These are phyloP conservation scores for Harlomillsia oculata DNA, from an alignment of 1,140 invertebrate species.

Conservation along the genomic window DNA sequence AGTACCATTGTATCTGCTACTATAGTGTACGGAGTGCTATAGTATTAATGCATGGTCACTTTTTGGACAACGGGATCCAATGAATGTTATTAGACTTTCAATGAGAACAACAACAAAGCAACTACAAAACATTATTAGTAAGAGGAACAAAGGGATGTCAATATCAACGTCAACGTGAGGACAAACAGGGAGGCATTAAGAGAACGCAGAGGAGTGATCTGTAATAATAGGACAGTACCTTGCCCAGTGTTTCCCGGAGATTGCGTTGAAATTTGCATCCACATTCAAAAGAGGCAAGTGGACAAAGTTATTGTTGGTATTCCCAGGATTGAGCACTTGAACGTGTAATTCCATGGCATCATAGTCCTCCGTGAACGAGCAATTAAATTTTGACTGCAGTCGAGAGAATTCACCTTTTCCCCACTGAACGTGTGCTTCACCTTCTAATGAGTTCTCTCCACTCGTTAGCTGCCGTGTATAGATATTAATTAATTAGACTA, in stretches of 20 bases:
- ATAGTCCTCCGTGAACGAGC: conserved; percentile 15
- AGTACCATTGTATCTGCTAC: too few relatives aligned
- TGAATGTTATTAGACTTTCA: too few relatives aligned
- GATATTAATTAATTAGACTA: conserved; percentile 13
- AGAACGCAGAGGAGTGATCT: not conserved
- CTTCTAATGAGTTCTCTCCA: conserved; percentile 18
- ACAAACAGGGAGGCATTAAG: not conserved
- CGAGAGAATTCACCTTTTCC: conserved; percentile 18
- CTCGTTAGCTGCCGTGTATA: conserved; percentile 17
- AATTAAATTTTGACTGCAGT: conserved; percentile 33
- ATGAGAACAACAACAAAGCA: too few relatives aligned
- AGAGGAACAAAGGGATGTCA: too few relatives aligned
- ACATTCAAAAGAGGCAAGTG: conserved; percentile 15
- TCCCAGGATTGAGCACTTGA: conserved; percentile 16
- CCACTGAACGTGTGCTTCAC: conserved; percentile 25
- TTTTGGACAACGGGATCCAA: too few relatives aligned
- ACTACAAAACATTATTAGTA: too few relatives aligned
- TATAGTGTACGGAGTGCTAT: too few relatives aligned
- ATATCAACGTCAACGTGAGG: not conserved
- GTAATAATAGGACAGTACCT: conserved; percentile 26
- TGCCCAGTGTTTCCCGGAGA: conserved; percentile 22
- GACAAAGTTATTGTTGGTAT: not conserved
- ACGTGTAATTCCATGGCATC: conserved; percentile 14
- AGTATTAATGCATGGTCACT: too few relatives aligned
- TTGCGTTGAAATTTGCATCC: conserved; percentile 31